These are phyloP conservation scores for Misgurnus anguillicaudatus DNA, from an alignment of 2,113 vertebrate species.

Conservation along the genomic window DNA sequence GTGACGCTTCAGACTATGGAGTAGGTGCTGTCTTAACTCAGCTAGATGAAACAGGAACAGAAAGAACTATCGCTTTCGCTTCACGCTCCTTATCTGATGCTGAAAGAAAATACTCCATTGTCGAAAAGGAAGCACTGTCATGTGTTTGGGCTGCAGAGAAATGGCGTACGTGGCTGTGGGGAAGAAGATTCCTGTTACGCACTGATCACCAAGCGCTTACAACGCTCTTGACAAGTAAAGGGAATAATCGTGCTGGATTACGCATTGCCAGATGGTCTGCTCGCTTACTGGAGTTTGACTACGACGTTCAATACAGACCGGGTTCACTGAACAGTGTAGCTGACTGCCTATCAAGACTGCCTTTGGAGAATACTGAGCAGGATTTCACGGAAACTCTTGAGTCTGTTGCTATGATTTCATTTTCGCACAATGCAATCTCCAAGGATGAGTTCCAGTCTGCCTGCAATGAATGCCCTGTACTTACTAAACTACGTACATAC, in stretches of 20 bases:
- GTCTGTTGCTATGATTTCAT: too few relatives aligned
- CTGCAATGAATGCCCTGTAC: constrained; percentile 29
- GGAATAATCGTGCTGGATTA: constrained; percentile 14
- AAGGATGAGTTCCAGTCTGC: background rate
- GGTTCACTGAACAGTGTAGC: too few relatives aligned
- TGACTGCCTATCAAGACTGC: constrained; percentile 25
- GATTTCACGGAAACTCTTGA: background rate
- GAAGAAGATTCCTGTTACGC: constrained; percentile 27
- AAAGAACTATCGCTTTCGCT: constrained; percentile 35
- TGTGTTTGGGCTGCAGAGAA: constrained; percentile 50
- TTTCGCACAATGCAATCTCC: background rate
- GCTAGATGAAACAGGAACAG: background rate
- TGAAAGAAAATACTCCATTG: constrained; percentile 31
- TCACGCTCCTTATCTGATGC: background rate
- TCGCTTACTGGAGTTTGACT: background rate
- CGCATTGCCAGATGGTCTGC: constrained; percentile 10
- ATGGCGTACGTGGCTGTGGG: constrained; percentile 39
- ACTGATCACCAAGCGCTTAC: constrained; percentile 43
- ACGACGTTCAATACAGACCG: background rate
- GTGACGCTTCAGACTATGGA: constrained; percentile 42
- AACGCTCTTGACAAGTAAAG: constrained; percentile 35
- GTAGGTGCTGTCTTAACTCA: constrained; percentile 46
- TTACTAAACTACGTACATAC: constrained; percentile 17
- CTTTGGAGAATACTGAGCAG: background rate
- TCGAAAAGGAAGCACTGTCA: constrained; percentile 33